These are phyloP conservation scores for Fragariocoptes setiger DNA, from an alignment of 1,140 invertebrate genomes.

Conservation along the genomic window DNA sequence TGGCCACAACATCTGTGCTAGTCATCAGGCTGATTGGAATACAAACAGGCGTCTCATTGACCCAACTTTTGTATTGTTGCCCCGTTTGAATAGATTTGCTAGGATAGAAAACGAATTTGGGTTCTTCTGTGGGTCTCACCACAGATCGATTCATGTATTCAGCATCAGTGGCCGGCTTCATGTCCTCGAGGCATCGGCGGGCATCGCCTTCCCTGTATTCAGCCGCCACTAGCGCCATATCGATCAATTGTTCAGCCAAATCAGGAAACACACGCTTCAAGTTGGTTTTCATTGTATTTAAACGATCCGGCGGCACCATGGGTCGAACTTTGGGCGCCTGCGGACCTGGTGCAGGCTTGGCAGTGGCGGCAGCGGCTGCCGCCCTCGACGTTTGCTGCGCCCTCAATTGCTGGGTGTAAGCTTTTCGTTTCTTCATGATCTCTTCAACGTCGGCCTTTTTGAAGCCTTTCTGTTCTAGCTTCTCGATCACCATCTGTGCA, in stretches of 20 bases:
- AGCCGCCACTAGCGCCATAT: not conserved
- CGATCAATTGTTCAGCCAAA: not conserved
- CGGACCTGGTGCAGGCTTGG: not conserved
- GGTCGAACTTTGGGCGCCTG: not conserved
- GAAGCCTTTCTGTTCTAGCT: constrained; percentile 39
- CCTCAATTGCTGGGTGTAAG: not conserved
- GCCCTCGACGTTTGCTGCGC: not conserved
- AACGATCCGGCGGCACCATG: not conserved
- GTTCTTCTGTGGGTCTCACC: not conserved
- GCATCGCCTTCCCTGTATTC: not conserved
- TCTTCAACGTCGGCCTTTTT: constrained; percentile 31
- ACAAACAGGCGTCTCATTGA: not conserved
- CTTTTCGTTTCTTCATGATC: not conserved
- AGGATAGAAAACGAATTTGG: not conserved
- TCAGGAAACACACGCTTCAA: not conserved
- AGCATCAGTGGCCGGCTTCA: not conserved
- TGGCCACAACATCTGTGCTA: no score
- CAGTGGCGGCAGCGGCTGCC: not conserved
- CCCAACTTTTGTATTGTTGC: not conserved
- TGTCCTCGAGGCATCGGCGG: not conserved
- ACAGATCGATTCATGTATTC: not conserved
- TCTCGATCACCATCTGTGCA: constrained; percentile 47
- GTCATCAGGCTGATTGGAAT: no score
- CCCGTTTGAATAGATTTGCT: not conserved
- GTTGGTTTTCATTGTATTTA: not conserved